Base-by-base conservation (phyloP, 2,113 vertebrate genomes). In the Balaeniceps rex region DNA sequence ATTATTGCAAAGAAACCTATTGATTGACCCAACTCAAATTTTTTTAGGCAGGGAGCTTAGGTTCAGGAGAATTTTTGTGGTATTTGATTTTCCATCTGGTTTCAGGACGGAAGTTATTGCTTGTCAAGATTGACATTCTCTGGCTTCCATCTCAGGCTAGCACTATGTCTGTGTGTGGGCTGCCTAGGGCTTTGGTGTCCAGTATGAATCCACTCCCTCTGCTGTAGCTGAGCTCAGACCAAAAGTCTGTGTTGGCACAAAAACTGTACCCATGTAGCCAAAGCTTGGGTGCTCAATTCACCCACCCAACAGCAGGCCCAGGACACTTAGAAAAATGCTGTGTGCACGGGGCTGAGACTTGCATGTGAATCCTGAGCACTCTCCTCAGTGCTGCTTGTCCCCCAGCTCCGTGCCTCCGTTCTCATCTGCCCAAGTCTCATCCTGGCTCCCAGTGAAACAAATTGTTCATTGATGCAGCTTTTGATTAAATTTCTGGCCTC, bases 401-500 rank as follows among this genome's bases (percentile, higher is more conserved):
- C 44, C 14, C 40, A 60, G 51, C 75, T 92, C 85, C 2, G 1
- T 34, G 36, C 15, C 31, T 90, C 42, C 23, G 5, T 36, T 69
- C 40, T 61, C 64, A 34, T 13, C 65, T 76, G 69, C 66, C 76
- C 83, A 65, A 29, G 5, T 58, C 46, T 86, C 57, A 61, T 82
- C 68, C 70, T 58, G 55, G 21, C 82, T 91, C 47, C 51, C 66
- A 34, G 83, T 2, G 15, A 76, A 61, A 51, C 57, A 76, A 75
- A 85, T 13, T 77, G 69, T 74, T 94, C 69, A 66, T 55, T 61
- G 68, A 66, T 82, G 33, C 83, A 74, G 47, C 51, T 95, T 96
- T 86, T 75, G 66, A 94, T 97, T 95, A 81, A 33, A 92, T 92
- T 93, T 94, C 60, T 76, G 76, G 49, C 47, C 58, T 96, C 77